Evolutionary conservation across 2,797 vertebrate species (phyloP).

Genomic region (Danio choprae): DNA sequence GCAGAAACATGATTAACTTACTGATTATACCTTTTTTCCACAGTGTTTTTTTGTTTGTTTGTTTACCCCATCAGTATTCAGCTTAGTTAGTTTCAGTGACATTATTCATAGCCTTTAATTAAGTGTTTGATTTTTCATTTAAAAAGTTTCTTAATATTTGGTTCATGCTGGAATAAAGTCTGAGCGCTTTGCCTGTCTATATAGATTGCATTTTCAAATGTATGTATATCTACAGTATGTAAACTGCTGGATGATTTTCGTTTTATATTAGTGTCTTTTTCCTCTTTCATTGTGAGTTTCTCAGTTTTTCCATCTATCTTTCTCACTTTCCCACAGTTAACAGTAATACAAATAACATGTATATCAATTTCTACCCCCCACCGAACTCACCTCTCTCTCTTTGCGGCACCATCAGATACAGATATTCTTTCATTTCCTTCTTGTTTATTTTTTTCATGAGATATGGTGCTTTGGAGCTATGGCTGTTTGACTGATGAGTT

Average conservation of each 20-base stretch:
- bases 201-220: not conserved
- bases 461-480: slow-evolving; percentile 16
- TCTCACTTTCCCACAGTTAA: not conserved
- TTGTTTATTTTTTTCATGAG: slow-evolving; percentile 36
- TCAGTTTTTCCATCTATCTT: not conserved
- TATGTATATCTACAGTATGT: not conserved
- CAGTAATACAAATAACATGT: not conserved
- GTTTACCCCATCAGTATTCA: not conserved
- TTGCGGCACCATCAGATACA: not conserved
- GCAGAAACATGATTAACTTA: too few relatives aligned
- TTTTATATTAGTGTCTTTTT: not conserved
- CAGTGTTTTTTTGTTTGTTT: not conserved
- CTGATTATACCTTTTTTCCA: too few relatives aligned
- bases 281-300: not conserved
- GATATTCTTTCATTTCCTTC: slow-evolving; percentile 28
- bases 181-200: not conserved
- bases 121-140: not conserved
- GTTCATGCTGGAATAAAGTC: slow-evolving; percentile 7
- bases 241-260: not conserved
- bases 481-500: slow-evolving; percentile 17
- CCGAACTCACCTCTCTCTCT: not conserved
- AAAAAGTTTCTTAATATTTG: not conserved
- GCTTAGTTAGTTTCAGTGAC: not conserved
- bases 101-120: not conserved
- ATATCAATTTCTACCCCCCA: not conserved